phyloP scores from a whole-genome alignment of 2,888 invertebrate genomes.

The Elmis aenea region DNA sequence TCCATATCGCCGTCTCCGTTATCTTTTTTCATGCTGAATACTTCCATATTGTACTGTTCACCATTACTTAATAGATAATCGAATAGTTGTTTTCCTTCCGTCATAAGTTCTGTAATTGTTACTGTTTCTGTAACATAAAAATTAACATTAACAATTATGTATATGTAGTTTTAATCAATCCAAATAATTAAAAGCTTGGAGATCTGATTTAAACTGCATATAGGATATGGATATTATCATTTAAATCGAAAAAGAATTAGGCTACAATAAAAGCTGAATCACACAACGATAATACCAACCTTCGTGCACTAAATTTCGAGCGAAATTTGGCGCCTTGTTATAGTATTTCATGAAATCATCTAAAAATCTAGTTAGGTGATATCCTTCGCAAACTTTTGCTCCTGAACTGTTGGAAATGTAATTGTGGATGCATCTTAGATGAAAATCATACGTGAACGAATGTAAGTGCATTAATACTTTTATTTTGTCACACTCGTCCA shows the following conservation, averaged over 20 bases:
- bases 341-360: conserved; percentile 74
- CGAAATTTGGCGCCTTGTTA: conserved; percentile 70
- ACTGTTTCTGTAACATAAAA: conserved; percentile 54
- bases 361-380: conserved; percentile 67
- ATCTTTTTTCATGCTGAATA: conserved; percentile 55
- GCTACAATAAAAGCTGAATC: too few species aligned
- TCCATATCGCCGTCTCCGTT: conserved; percentile 47
- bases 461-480: conserved; percentile 69
- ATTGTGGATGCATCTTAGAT: conserved; percentile 61
- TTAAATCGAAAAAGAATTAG: too few species aligned
- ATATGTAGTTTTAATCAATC: neutral
- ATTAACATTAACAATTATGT: conserved; percentile 3
- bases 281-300: conserved; percentile 48
- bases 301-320: conserved; percentile 65
- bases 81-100: conserved; percentile 61
- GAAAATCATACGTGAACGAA: conserved; percentile 74
- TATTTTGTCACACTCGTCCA: conserved; percentile 65
- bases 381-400: conserved; percentile 52
- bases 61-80: conserved; percentile 66
- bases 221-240: too few species aligned
- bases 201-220: too few species aligned
- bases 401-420: conserved; percentile 57
- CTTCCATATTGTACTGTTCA: conserved; percentile 61
- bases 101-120: conserved; percentile 55
- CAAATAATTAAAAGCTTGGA: conserved; percentile 9